These are phyloP conservation scores for Beroe forskalii DNA, from an alignment of 37 sponge, comb jelly and placozoan genomes.

Conservation along the genomic window DNA sequence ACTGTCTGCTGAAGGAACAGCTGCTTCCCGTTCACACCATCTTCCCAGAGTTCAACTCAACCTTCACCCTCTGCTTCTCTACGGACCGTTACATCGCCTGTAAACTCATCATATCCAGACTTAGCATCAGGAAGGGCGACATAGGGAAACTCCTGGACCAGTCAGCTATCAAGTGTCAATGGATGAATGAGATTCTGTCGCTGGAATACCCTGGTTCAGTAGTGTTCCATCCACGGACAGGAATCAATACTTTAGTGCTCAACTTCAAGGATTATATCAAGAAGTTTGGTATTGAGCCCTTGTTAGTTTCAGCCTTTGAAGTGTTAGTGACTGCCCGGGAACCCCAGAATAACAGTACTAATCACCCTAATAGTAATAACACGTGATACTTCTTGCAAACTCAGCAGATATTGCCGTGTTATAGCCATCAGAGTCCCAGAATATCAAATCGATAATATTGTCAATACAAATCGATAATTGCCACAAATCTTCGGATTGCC, in stretches of 20 bases:
- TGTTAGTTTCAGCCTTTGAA: slow-evolving; percentile 50
- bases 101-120: slow-evolving; percentile 34
- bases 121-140: slow-evolving; percentile 62
- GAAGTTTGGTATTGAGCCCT: slow-evolving; percentile 58
- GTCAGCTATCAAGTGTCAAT: slow-evolving; percentile 51
- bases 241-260: slow-evolving; percentile 38
- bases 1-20: slow-evolving; percentile 36
- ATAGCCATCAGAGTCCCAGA: too few species aligned
- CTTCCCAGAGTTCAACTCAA: slow-evolving; percentile 60
- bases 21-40: slow-evolving; percentile 45
- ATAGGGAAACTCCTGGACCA: slow-evolving; percentile 56
- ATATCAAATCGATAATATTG: too few species aligned
- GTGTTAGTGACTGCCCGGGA: slow-evolving; percentile 24
- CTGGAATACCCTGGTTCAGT: slow-evolving; percentile 65
- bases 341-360: too few species aligned
- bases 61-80: slow-evolving; percentile 40
- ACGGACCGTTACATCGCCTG: not conserved
- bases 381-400: too few species aligned
- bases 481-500: too few species aligned
- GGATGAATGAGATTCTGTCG: slow-evolving; percentile 62
- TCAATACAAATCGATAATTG: too few species aligned
- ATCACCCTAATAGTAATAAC: too few species aligned
- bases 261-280: slow-evolving; percentile 64
- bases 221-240: slow-evolving; percentile 30
- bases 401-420: too few species aligned